Evolutionary conservation across 2,797 vertebrate genomes (phyloP).

Genomic region (Lagodon rhomboides): DNA sequence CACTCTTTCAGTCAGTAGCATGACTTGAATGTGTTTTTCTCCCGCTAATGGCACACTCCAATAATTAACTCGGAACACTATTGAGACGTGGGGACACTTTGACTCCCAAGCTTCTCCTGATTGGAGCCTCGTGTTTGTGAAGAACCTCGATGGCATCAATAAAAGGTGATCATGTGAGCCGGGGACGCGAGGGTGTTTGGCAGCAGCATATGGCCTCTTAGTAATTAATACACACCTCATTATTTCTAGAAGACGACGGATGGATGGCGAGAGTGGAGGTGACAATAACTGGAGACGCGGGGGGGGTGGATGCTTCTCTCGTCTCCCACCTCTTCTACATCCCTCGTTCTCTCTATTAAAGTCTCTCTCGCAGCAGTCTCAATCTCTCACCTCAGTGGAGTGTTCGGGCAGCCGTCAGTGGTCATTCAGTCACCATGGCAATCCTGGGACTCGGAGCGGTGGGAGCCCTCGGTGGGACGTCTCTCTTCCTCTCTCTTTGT

Average conservation of each 20-base stretch:
- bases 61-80: slow-evolving; percentile 41
- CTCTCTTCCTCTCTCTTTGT: slow-evolving; percentile 32
- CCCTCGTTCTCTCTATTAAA: slow-evolving; percentile 3
- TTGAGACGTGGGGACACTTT: slow-evolving; percentile 5
- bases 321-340: slow-evolving; percentile 32
- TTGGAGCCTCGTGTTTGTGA: slow-evolving; percentile 30
- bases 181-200: slow-evolving; percentile 22
- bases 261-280: slow-evolving; percentile 54
- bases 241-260: slow-evolving; percentile 68
- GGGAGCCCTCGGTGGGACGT: slow-evolving; percentile 59
- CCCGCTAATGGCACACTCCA: background rate
- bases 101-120: slow-evolving; percentile 13
- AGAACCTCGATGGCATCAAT: slow-evolving; percentile 31
- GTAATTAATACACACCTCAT: slow-evolving; percentile 75
- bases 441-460: slow-evolving; percentile 58
- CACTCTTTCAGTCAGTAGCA: slow-evolving; percentile 1
- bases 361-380: slow-evolving; percentile 19
- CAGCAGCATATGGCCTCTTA: slow-evolving; percentile 60
- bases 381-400: slow-evolving; percentile 67
- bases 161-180: slow-evolving; percentile 36
- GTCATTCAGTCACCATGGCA: slow-evolving; percentile 79
- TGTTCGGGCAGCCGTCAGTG: slow-evolving; percentile 63
- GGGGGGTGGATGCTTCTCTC: slow-evolving; percentile 9
- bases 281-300: slow-evolving; percentile 47
- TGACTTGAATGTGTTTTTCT: slow-evolving; percentile 21